Percentiles rank a stretch among this genome's conserved stretches.
These are phyloP conservation scores for Caloenas nicobarica DNA, from an alignment of 2,113 vertebrate species.

Conservation along the genomic window DNA sequence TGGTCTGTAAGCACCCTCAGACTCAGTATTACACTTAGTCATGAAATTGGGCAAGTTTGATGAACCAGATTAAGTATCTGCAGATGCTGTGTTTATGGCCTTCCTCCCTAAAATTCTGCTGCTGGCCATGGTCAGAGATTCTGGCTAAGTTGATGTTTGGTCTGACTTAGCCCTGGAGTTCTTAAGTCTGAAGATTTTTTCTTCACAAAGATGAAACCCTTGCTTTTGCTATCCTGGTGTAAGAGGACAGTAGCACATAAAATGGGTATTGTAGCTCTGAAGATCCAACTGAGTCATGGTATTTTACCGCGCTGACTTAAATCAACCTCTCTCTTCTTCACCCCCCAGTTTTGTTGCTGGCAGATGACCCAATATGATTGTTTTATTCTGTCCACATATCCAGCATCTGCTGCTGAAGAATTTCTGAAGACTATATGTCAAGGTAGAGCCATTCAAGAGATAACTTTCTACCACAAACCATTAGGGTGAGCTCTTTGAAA, in stretches of 20 bases:
- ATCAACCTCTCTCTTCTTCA: neutral
- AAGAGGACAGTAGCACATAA: neutral
- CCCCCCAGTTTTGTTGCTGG: neutral
- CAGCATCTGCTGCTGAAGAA: neutral
- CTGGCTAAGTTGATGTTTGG: neutral
- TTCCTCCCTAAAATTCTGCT: neutral
- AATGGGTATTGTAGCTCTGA: neutral
- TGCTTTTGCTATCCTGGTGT: neutral
- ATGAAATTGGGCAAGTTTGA: neutral
- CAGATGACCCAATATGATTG: neutral
- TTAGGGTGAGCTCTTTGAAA: neutral
- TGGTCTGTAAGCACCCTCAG: neutral
- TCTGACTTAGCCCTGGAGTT: neutral
- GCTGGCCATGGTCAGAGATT: neutral
- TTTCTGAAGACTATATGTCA: neutral
- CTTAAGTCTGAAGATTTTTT: neutral
- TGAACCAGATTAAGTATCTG: neutral
- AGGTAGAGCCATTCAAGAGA: neutral
- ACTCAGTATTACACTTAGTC: neutral
- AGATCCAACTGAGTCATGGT: neutral
- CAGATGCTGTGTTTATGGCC: neutral
- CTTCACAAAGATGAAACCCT: neutral
- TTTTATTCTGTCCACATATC: neutral
- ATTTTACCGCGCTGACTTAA: neutral
- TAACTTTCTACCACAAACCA: neutral